Evolutionary conservation across 2,797 vertebrate species (phyloP).

Genomic region (Neosilurus hyrtlii): DNA sequence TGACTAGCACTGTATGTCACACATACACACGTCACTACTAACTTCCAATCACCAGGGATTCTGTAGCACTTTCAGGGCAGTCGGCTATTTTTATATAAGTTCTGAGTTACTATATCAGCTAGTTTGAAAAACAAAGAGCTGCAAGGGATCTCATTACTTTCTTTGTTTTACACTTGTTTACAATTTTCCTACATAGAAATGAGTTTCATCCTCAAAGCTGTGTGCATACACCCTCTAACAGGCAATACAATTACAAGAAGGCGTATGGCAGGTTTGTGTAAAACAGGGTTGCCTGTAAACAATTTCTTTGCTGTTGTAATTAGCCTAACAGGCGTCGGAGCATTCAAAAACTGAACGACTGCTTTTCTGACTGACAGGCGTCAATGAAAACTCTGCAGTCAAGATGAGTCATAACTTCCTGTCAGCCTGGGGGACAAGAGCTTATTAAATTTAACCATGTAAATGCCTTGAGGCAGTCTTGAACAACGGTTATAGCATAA

Average conservation of each 20-base stretch:
- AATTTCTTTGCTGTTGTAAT: background rate
- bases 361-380: background rate
- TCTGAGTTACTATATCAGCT: too few relatives aligned
- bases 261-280: background rate
- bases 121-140: background rate
- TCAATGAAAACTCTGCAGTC: background rate
- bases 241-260: background rate
- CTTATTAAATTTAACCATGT: background rate
- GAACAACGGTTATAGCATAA: background rate
- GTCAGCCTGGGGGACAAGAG: background rate
- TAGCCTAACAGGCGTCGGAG: background rate
- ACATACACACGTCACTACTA: background rate
- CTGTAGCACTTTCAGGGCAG: background rate
- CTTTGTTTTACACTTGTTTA: background rate
- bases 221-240: background rate
- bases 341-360: too few relatives aligned
- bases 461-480: background rate
- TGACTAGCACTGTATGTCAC: background rate
- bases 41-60: background rate
- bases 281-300: background rate
- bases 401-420: background rate
- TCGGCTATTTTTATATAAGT: background rate
- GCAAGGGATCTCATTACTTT: background rate
- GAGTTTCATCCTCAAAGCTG: background rate
- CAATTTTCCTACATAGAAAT: background rate